Conservation (phyloP, 23 tunicate genomes). For the Clavelina lepadiformis region DNA sequence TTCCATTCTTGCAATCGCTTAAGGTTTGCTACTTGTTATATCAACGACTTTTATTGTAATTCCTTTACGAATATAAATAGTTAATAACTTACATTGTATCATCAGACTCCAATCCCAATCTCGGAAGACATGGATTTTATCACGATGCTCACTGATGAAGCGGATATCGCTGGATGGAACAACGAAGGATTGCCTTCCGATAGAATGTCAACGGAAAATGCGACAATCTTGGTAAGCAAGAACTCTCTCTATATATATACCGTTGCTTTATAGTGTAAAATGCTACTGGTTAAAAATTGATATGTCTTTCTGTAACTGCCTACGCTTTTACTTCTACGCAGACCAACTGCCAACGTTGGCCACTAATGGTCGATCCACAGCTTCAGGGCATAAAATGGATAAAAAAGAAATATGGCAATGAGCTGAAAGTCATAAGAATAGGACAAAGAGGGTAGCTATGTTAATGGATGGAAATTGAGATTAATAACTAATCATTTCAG, state of each 20-base stretch:
- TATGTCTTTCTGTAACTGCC: too few relatives aligned
- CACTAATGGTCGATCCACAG: slow-evolving; percentile 97
- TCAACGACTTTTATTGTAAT: too few relatives aligned
- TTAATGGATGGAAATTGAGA: too few relatives aligned
- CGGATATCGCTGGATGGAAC: slow-evolving; percentile 95
- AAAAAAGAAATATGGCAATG: slow-evolving; percentile 82
- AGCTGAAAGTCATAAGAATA: slow-evolving; percentile 72
- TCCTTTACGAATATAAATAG: too few relatives aligned
- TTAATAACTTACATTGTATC: too few relatives aligned
- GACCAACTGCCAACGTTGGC: slow-evolving; percentile 97
- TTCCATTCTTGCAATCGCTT: slow-evolving; percentile 83
- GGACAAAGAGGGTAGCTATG: slow-evolving; percentile 90
- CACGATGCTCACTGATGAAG: slow-evolving; percentile 86
- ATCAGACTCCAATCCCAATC: slow-evolving; percentile 70
- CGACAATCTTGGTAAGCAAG: slow-evolving; percentile 72
- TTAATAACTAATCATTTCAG: too few relatives aligned
- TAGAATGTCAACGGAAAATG: slow-evolving; percentile 94
- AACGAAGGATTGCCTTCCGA: slow-evolving; percentile 95
- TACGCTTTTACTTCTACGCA: too few relatives aligned
- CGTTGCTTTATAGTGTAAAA: too few relatives aligned
- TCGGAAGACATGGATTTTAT: slow-evolving; percentile 87
- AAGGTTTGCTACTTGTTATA: too few relatives aligned
- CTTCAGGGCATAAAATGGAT: slow-evolving; percentile 98
- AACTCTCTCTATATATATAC: too few relatives aligned
- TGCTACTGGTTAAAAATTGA: too few relatives aligned